Percentiles rank a stretch among this genome's conserved stretches.
These are phyloP conservation scores for Eublepharis macularius DNA, from an alignment of 2,113 vertebrate genomes.

Conservation along the genomic window DNA sequence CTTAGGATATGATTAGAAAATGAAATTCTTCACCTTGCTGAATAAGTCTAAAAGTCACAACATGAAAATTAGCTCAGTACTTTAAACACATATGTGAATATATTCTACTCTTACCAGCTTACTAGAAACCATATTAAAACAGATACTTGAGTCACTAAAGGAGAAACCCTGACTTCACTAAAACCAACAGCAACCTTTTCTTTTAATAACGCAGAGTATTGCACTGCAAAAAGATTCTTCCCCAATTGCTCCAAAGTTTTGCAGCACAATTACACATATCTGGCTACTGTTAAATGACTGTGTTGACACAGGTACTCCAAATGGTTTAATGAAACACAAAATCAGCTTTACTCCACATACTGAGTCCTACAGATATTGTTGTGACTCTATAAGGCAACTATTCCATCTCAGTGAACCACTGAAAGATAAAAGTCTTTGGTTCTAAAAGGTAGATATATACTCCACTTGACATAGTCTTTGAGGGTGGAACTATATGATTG, in stretches of 20 bases:
- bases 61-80: background rate
- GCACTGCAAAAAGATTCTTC: background rate
- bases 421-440: background rate
- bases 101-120: background rate
- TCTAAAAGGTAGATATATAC: background rate
- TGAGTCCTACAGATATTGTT: background rate
- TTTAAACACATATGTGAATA: background rate
- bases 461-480: background rate
- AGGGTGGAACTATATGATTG: background rate
- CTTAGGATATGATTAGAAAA: background rate
- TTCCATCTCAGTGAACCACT: background rate
- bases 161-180: conserved; percentile 1
- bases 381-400: background rate
- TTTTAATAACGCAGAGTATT: background rate
- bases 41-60: background rate
- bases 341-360: background rate
- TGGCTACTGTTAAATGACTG: background rate
- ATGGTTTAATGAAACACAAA: background rate
- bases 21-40: background rate
- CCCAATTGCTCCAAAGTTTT: background rate
- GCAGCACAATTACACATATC: background rate
- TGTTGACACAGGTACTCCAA: background rate
- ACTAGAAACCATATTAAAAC: background rate
- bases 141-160: background rate
- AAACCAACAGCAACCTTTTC: background rate